These are phyloP conservation scores for Thera obeliscata DNA, from an alignment of 2,888 invertebrate genomes.

Conservation along the genomic window DNA sequence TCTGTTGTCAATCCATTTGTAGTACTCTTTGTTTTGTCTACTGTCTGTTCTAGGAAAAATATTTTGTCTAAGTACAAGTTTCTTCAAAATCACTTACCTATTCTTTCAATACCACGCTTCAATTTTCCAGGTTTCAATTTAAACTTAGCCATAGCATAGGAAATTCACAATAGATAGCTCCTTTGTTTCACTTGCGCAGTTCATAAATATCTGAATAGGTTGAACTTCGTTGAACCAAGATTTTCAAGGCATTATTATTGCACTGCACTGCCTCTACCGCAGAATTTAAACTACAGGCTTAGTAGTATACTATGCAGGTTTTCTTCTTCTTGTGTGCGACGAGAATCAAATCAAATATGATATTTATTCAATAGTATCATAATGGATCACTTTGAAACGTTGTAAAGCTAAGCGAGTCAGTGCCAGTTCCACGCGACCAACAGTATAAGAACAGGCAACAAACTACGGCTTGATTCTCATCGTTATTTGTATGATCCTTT, in stretches of 20 bases:
- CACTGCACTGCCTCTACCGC: not conserved
- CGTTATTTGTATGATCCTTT: too few relatives aligned
- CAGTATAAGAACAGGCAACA: too few relatives aligned
- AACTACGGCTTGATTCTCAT: too few relatives aligned
- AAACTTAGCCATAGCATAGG: conserved; percentile 37
- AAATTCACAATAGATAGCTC: conserved; percentile 32
- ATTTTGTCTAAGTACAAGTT: not conserved
- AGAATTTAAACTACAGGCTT: not conserved
- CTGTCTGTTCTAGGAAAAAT: not conserved
- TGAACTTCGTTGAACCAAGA: conserved; percentile 20
- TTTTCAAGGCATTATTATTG: conserved; percentile 18
- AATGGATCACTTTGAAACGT: too few relatives aligned
- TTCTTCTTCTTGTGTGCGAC: too few relatives aligned
- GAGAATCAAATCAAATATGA: too few relatives aligned
- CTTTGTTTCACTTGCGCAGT: conserved; percentile 31
- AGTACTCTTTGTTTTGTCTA: too few relatives aligned
- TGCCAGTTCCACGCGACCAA: too few relatives aligned
- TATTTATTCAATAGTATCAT: too few relatives aligned
- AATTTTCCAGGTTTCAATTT: conserved; percentile 40
- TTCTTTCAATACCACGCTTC: conserved; percentile 25
- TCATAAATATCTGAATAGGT: conserved; percentile 29
- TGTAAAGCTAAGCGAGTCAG: too few relatives aligned
- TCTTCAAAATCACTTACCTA: conserved; percentile 27
- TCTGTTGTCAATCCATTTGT: too few relatives aligned
- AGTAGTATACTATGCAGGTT: not conserved